Base-by-base conservation (phyloP, 2,888 invertebrate species). In the Biston stratarius region DNA sequence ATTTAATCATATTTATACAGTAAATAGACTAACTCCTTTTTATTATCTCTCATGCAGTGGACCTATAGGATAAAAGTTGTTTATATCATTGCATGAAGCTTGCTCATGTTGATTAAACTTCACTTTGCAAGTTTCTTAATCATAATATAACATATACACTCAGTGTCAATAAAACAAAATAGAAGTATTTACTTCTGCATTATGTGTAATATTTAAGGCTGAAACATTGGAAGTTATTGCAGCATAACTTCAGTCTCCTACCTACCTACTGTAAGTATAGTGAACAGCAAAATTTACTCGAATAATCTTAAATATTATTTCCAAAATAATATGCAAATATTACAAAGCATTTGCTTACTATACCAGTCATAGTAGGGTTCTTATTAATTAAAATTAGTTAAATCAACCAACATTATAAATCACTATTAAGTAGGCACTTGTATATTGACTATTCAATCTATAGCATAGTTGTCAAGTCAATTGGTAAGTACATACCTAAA, bases 291-390 rank as follows among this genome's bases (percentile, higher is more conserved):
- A 38, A 10, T 11, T 24, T 1, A 24, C 24, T 24, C 24, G 24
- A 24, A 24, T 24, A 24, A 24, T 24, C 3, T 24, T 24, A 24
- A 24, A 24, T 24, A 24, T 24, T 24, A 24, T 24, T 24, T 24
- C 3, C 24, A 64, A 55, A 68, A 72, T 68, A 74, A 67, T 64
- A 69, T 51, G 66, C 12, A 45, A 11, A 60, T 64, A 59, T 67
- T 56, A 24, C 24, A 24, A 24, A 24, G 15, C 34, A n/a, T 9
- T 47, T 47, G n/a, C 47, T 49, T n/a, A 42, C 51, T 45, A 34
- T 33, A 48, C 48, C 15, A 51, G 49, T 42, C 24, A 24, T 24
- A 34, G 44, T 56, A 45, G 10, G 36, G 33, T 47, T 36, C 58
- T 53, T 48, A 61, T 58, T 61, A 61, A 7, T 38, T 24, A 24